These are phyloP conservation scores for Axis porcinus DNA, from an alignment of 2,113 vertebrate species.

Conservation along the genomic window DNA sequence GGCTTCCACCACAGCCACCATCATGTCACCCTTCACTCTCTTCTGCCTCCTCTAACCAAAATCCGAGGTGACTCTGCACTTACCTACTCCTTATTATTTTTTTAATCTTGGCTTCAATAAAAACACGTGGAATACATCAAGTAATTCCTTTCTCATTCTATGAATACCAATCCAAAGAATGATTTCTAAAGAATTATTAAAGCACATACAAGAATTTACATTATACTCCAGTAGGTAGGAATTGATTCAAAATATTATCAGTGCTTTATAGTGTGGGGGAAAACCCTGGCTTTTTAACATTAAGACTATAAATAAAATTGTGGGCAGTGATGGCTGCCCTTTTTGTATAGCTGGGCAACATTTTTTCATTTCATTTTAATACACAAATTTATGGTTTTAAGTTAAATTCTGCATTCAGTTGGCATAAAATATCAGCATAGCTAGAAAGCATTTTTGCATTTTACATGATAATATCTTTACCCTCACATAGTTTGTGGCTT, in stretches of 20 bases:
- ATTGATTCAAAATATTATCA: slow-evolving; percentile 14
- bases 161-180: neutral
- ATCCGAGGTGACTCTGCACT: neutral
- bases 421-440: slow-evolving; percentile 18
- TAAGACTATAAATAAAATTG: neutral
- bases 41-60: neutral
- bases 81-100: neutral
- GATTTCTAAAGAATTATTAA: slow-evolving; percentile 30
- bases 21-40: neutral
- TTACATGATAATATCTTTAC: neutral
- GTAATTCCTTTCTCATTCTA: neutral
- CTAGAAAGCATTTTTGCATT: neutral
- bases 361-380: slow-evolving; percentile 8
- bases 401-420: neutral
- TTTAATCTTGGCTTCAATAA: neutral
- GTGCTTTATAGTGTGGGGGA: neutral
- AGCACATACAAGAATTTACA: neutral
- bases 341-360: neutral
- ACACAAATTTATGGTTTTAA: slow-evolving; percentile 27
- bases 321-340: neutral
- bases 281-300: neutral
- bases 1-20: neutral
- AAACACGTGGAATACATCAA: neutral
- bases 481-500: neutral
- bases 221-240: neutral